Base-by-base conservation (phyloP, 2,797 vertebrate species). In the Sylvia borin region DNA sequence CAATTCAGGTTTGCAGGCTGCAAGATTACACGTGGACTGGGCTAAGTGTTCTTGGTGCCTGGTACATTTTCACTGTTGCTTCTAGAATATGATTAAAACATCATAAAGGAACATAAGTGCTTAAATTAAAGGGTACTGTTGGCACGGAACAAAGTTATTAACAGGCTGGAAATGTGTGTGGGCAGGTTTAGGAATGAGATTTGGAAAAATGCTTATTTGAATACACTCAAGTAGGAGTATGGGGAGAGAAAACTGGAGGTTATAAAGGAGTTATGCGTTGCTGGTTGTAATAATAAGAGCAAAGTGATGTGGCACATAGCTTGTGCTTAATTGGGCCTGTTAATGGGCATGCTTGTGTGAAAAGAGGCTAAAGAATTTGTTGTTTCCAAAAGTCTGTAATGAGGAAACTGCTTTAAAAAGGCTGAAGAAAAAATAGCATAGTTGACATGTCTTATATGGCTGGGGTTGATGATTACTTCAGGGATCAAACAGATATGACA, bases 71-170 rank as follows among this genome's bases (percentile, higher is more conserved):
- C n/a, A 32, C 9, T 57, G 17, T 15, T 79, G 20, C 22, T 75
- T 38, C 19, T 29, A 45, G 55, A 66, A 54, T 4, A 1, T 57
- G 18, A 71, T 70, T 80, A 57, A 70, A 64, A 73, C 32, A 20
- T 16, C 22, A 38, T 47, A 68, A 87, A 47, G 1, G 3, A 55
- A n/a, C 0, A 0, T 3, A 34, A 79, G 5, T 1, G 3, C 18
- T 62, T 45, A 61, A 81, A 43, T 75, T 57, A 29, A 72, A 40
- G 26, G 13, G 9, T 77, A 31, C 47, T 34, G 6, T 50, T 81
- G 66, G n/a, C 11, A 27, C 3, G 12, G 72, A 95, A 18, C 4
- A 9, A 42, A 65, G 29, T 16, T 58, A 25, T 57, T 43, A 88
- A 54, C 11, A 57, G 34, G 2, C 13, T 92, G 55, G 34, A 24